Conservation (phyloP, 2,888 invertebrate species). For the Spodoptera picta region DNA sequence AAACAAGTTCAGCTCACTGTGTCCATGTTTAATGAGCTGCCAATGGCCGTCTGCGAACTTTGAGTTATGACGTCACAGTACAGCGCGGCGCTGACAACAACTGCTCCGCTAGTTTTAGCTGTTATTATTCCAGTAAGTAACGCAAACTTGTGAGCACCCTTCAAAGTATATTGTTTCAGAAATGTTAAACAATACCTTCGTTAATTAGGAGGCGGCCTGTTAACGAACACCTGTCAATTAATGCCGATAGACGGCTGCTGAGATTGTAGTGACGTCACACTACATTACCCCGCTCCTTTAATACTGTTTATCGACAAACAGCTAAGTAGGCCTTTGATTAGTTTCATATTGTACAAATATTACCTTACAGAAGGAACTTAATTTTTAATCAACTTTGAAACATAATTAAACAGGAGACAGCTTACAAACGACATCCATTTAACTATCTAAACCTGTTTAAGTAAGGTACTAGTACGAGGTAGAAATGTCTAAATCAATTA, state of each 20-base stretch:
- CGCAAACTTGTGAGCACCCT: neutral
- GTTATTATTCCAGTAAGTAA: neutral
- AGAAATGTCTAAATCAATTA: too few species aligned
- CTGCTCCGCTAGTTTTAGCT: neutral
- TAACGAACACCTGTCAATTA: slow-evolving; percentile 3
- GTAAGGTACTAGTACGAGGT: too few species aligned
- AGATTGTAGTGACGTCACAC: neutral
- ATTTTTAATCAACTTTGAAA: too few species aligned
- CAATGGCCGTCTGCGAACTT: slow-evolving; percentile 11
- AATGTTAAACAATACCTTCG: slow-evolving; percentile 3
- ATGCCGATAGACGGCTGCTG: neutral
- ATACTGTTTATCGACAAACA: neutral
- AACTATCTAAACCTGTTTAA: too few species aligned
- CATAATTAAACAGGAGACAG: too few species aligned
- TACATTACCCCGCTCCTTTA: neutral
- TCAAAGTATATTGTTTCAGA: slow-evolving; percentile 4
- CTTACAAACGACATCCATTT: too few species aligned
- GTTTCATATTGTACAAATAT: too few species aligned
- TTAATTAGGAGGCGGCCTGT: slow-evolving; percentile 5
- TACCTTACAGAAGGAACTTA: too few species aligned
- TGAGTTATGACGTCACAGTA: slow-evolving; percentile 13
- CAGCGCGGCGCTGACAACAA: neutral
- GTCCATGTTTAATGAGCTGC: slow-evolving; percentile 4
- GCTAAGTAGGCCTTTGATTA: too few species aligned
- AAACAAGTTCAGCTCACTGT: slow-evolving; percentile 5